Base-by-base conservation (phyloP, 2,888 invertebrate species). In the Dorcus parallelipipedus region DNA sequence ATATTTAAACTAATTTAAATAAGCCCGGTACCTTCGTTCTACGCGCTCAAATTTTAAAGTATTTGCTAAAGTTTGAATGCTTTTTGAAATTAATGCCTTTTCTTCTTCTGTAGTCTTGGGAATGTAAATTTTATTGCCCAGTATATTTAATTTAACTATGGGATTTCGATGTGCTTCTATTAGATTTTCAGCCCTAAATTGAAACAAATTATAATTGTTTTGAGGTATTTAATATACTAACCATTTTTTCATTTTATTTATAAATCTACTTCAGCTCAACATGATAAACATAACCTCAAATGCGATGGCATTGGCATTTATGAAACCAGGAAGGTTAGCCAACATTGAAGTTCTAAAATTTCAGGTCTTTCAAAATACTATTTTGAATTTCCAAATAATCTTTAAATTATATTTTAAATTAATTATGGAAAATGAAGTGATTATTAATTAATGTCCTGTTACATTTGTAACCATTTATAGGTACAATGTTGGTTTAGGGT, bases 81-180 rank as follows among this genome's bases (percentile, higher is more conserved):
- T 66, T 51, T 65, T 56, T 38, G 65, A 57, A 26, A 67, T 57
- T 38, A 54, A 39, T 9, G 61, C 56, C 38, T 51, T 45, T 54
- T 69, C 64, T 10, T 64, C 59, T 23, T 61, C 52, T 10, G 60
- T 60, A 23, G 59, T 52, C 9, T 47, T 41, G 14, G 66, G 59
- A 58, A 71, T 57, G 61, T 73, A 73, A 20, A 71, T 55, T 60
- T 75, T 76, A 4, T 60, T 64, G 9, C 65, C 64, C 2, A 67
- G 60, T 8, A 68, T 56, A 40, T 68, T 67, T 8, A 72, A 33
- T 63, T 71, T 72, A 26, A 70, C 66, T 7, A 73, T 38, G 17
- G 75, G 74, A 54, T 72, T 69, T 59, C 67, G 70, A 56, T 76
- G 75, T 54, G 69, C 67, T 23, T 72, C 60, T 38, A 75, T 66